These are phyloP conservation scores for Virgularia gustaviana DNA, from an alignment of 92 coral and sea anemone species.

Conservation along the genomic window DNA sequence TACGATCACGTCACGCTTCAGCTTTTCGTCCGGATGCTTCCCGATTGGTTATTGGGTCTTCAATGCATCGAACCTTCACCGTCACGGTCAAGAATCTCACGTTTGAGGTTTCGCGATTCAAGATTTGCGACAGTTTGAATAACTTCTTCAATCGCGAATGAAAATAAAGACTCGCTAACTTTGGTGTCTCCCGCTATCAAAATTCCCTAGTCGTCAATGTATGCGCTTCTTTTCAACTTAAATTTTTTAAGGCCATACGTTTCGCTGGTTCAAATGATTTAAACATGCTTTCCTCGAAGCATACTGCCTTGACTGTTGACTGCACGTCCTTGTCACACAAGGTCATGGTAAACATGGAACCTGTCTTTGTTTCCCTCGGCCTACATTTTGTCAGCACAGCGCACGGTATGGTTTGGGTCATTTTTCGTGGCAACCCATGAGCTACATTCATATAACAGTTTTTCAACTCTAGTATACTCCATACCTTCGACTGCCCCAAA, in stretches of 20 bases:
- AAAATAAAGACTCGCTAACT: slow-evolving; percentile 2
- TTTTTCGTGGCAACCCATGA: slow-evolving; percentile 16
- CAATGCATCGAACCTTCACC: not conserved
- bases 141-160: slow-evolving; percentile 22
- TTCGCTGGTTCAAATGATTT: slow-evolving; percentile 8
- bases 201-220: slow-evolving; percentile 3
- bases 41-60: not conserved
- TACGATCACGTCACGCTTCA: not conserved
- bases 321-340: slow-evolving; percentile 20
- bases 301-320: slow-evolving; percentile 26
- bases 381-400: slow-evolving; percentile 38
- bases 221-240: slow-evolving; percentile 22
- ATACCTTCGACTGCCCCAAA: not conserved
- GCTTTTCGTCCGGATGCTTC: not conserved
- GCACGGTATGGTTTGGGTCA: slow-evolving; percentile 1
- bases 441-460: not conserved
- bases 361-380: slow-evolving; percentile 12
- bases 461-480: not conserved
- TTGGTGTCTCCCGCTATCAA: slow-evolving; percentile 18
- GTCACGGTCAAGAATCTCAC: slow-evolving; percentile 21
- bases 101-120: slow-evolving; percentile 13
- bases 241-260: slow-evolving; percentile 32
- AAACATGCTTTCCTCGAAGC: slow-evolving; percentile 34
- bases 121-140: slow-evolving; percentile 5
- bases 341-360: slow-evolving; percentile 42